Evolutionary conservation across 2,797 vertebrate species (phyloP), one percentile per base, ranked within the genome.

Genomic region (Capromys pilorides): DNA sequence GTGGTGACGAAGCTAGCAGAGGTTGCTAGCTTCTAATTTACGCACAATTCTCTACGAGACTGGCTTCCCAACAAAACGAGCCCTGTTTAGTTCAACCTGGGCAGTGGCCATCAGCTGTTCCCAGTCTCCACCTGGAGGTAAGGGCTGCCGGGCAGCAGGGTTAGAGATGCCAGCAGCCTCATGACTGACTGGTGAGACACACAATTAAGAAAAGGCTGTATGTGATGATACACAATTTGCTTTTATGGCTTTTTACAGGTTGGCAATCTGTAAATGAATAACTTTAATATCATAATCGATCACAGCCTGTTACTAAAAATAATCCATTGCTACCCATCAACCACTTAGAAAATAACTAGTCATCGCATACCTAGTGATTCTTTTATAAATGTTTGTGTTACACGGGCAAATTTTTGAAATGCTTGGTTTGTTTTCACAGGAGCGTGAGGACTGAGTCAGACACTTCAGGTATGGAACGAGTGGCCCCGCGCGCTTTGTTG

Each of bases 391-490:
- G 54, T 82, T 96, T 97, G 81, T 92, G 64, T 90, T 79, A 94
- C 28, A 5, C 78, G 81, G 31, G 39, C 2, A 95, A 92, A 80
- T 66, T 33, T 84, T 94, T 97, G 93, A 97, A 95, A 84, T 91
- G 8, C 91, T 26, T 18, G 92, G 86, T 94, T 97, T 97, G 69
- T 96, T 97, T 97, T 97, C 95, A 86, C 92, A 98, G 98, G 96
- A 86, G 81, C 78, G 49, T 31, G 0, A 21, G 96, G 79, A 97
- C 94, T 90, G 94, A 88, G 75, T 51, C 86, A 36, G 92, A 95
- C 31, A 84, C 79, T 96, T 96, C 97, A 98, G 97, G 96, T 98
- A 98, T 78, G 95, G 95, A 88, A 90, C 62, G 93, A 93, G 75
- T 89, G 93, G 96, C 96, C 93, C 85, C 10, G 21, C 21, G 71